These are phyloP conservation scores for Montipora capitata DNA, from an alignment of 92 coral and sea anemone genomes.

Conservation along the genomic window DNA sequence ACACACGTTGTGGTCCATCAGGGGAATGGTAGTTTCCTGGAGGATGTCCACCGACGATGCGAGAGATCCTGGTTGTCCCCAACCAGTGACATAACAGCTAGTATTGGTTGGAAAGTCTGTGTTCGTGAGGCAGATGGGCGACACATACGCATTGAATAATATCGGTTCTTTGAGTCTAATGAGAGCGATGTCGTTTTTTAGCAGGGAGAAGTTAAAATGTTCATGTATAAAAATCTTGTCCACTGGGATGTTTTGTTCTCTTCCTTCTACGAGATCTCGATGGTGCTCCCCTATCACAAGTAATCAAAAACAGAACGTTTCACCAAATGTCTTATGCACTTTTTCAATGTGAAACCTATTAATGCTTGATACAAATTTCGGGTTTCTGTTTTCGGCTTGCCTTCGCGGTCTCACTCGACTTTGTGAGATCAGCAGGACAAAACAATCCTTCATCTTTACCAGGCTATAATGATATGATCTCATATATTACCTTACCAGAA, in stretches of 20 bases:
- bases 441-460: too few relatives aligned
- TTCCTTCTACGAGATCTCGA: conserved; percentile 72
- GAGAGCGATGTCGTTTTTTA: conserved; percentile 90
- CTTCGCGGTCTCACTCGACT: too few relatives aligned
- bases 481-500: too few relatives aligned
- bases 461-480: too few relatives aligned
- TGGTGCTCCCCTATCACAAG: conserved; percentile 74
- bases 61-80: conserved; percentile 78
- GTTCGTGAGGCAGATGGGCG: conserved; percentile 89
- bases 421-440: too few relatives aligned
- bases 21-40: conserved; percentile 89
- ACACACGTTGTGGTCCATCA: conserved; percentile 66
- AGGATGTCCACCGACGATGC: conserved; percentile 77
- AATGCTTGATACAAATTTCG: too few relatives aligned
- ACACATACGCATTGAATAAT: conserved; percentile 69
- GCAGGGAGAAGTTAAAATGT: conserved; percentile 43
- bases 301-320: background rate
- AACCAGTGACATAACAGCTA: conserved; percentile 88
- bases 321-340: background rate
- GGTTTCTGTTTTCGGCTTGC: too few relatives aligned
- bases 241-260: conserved; percentile 85
- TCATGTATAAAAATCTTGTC: conserved; percentile 81
- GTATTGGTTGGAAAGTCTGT: conserved; percentile 80
- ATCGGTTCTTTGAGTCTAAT: conserved; percentile 78
- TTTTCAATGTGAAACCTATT: too few relatives aligned